phyloP scores from a whole-genome alignment of 2,797 vertebrate genomes.

The Crypturellus tataupa region DNA sequence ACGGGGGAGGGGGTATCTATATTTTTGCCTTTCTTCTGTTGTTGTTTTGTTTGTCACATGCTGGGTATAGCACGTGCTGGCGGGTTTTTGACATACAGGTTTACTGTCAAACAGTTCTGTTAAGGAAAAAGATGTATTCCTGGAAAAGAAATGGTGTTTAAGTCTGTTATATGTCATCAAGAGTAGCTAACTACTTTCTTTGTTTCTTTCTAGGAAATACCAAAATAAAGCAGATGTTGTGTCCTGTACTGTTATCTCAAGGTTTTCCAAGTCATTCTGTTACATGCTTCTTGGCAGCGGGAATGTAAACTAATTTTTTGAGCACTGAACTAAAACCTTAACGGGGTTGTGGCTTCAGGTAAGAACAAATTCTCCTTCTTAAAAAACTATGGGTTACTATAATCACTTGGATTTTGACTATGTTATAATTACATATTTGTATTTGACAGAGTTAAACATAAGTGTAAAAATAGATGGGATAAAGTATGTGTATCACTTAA shows the following conservation, averaged over 20 bases:
- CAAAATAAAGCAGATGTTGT: conserved; percentile 73
- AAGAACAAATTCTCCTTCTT: conserved; percentile 24
- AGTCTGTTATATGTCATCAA: background rate
- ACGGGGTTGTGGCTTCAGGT: conserved; percentile 66
- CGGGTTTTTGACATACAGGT: background rate
- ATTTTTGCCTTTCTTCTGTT: too few species aligned
- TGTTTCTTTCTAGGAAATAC: conserved; percentile 71
- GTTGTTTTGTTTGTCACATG: background rate
- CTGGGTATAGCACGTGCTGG: background rate
- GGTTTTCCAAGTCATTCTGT: conserved; percentile 67
- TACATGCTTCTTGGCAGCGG: conserved; percentile 62
- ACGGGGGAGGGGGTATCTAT: too few species aligned
- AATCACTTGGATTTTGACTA: background rate
- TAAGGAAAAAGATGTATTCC: background rate
- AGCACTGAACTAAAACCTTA: conserved; percentile 57
- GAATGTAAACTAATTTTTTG: conserved; percentile 74
- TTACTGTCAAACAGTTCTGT: background rate
- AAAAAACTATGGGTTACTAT: background rate
- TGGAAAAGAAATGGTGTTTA: background rate
- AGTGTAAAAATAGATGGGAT: background rate
- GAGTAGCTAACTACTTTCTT: conserved; percentile 47
- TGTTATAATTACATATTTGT: background rate
- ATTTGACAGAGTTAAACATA: background rate
- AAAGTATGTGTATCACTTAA: background rate
- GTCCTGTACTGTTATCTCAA: conserved; percentile 68